Base-by-base conservation (phyloP, 2,888 invertebrate species). In the Xestia sexstrigata region DNA sequence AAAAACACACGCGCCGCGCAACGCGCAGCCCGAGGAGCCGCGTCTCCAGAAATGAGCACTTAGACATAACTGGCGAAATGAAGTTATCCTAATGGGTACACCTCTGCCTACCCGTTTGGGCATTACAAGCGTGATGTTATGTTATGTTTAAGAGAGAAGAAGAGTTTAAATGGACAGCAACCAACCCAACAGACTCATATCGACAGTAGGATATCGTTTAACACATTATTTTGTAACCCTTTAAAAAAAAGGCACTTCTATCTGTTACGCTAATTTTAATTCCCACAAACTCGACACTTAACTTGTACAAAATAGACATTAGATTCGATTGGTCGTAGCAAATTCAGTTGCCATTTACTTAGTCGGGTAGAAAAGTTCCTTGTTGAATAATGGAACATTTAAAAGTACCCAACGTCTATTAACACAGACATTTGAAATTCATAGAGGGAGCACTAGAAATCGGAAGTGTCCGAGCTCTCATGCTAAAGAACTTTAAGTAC, bases 371-470 rank as follows among this genome's bases (percentile, higher is more conserved):
- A 70, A 84, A 82, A 71, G 49, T 74, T 72, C 30, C 55, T 60
- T 39, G 66, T 70, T 84, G 79, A 83, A 83, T 84, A 86, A 85
- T 84, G 74, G 72, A 74, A 45, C 81, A 69, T 69, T 86, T 77
- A 70, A 79, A 82, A 87, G 76, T 70, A 71, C 71, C 49, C 49
- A 83, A 58, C 63, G 70, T 49, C 76, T 70, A 80, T 78, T 86
- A 81, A 63, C 78, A 69, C 63, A 71, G 63, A 60, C 77, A 78
- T 82, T 87, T 79, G 69, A 78, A 81, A 79, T 84, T 87, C 82
- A 86, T 87, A 76, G 75, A 86, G 42, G 26, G 72, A 76, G 63
- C 74, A 71, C 81, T 81, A 71, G 81, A 73, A 81, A 87, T 87
- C 70, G 74, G 71, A 81, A 81, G 78, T 78, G 74, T 73, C 72